Evolutionary conservation across 2,113 vertebrate species (phyloP), one percentile per base, ranked within the genome.

Genomic region (Mesitornis unicolor): DNA sequence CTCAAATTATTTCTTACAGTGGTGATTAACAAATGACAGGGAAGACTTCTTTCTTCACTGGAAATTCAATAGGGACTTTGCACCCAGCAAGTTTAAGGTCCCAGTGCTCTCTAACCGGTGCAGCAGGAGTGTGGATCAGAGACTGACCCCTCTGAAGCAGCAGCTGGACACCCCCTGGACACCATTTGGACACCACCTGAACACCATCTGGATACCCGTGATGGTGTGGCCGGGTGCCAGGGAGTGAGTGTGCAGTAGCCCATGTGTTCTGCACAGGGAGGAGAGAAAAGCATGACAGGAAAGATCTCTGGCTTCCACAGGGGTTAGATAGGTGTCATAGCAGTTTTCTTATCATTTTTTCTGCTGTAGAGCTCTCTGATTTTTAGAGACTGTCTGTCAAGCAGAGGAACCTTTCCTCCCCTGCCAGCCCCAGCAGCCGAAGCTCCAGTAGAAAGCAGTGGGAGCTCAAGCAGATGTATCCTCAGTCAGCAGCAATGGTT

Each of bases 361-460:
- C 42, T 59, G 24, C 26, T n/a, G 29, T 59, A 40, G n/a, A 54
- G 11, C 33, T 54, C 28, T 12, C 48, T 1, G 2, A 19, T 59
- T 90, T 85, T 54, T 60, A 38, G 29, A 43, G 57, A 45, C 15
- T 29, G 9, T 31, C 51, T 63, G 68, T 67, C 45, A 57, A 68
- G 59, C 50, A 59, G 25, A 11, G 21, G 24, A 86, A 81, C 29
- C 47, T 68, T 45, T 53, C 35, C 50, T 89, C 26, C 19, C 29
- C 22, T 42, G 24, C 12, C 1, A 0, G 69, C 36, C 28, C 12
- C 50, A 61, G 45, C 0, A 11, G 77, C 35, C 4, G 0, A 45
- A 92, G 54, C 56, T 89, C 70, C 78, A 54, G 43, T 21, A 89
- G 40, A 31, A 84, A 78, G 31, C 65, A 56, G 24, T 63, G 25